Conservation (phyloP, 1,140 invertebrate species). For the Micrasema longulum region DNA sequence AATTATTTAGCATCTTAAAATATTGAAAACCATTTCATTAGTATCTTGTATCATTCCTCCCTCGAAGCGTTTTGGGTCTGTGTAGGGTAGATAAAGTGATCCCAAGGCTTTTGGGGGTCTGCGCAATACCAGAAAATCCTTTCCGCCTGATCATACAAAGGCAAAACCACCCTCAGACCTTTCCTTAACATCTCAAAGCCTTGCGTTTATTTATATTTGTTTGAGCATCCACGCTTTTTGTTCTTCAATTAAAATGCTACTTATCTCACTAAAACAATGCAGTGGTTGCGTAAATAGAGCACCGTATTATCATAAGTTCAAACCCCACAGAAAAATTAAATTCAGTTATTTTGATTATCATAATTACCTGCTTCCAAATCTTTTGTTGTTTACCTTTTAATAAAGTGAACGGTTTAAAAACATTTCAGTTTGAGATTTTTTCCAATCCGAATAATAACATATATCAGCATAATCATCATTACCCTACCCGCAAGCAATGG, state of each 20-base stretch:
- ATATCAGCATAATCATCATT: no score
- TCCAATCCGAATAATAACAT: no score
- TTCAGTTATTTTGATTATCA: no score
- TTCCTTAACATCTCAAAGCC: constrained; percentile 12
- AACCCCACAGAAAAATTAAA: no score
- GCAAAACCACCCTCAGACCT: neutral
- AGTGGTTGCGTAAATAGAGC: no score
- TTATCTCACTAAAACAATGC: no score
- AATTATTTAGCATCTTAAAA: neutral
- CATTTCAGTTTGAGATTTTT: no score
- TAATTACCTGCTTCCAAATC: no score
- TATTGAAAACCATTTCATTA: constrained; percentile 8
- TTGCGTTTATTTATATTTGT: neutral
- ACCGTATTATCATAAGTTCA: no score
- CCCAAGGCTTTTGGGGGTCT: constrained; percentile 39
- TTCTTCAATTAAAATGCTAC: neutral
- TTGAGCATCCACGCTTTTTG: constrained; percentile 6
- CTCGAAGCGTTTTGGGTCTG: constrained; percentile 35
- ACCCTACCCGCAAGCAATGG: no score
- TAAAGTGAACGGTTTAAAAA: no score
- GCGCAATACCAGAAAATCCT: constrained; percentile 39
- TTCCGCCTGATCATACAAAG: constrained; percentile 39
- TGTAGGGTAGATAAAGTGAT: constrained; percentile 47
- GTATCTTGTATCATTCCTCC: constrained; percentile 39
- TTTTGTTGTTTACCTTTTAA: no score